These are phyloP conservation scores for Dicaeum eximium DNA, from an alignment of 2,113 vertebrate genomes.

Conservation along the genomic window DNA sequence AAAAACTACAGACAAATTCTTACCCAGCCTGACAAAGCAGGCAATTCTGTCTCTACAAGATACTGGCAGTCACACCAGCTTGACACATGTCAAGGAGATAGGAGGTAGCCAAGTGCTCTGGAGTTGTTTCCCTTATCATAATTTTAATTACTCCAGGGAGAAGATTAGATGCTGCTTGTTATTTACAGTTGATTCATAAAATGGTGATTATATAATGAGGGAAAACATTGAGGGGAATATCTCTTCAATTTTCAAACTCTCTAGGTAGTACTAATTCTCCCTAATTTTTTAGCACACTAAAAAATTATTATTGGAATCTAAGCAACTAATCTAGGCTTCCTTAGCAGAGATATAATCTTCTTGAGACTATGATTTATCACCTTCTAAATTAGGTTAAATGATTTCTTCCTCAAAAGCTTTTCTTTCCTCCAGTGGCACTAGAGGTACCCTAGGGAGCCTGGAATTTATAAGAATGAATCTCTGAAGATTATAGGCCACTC, in stretches of 20 bases:
- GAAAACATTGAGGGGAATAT: constrained; percentile 4
- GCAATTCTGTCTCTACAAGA: fast-evolving
- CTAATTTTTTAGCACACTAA: background rate
- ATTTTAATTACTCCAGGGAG: constrained; percentile 54
- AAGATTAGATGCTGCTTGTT: constrained; percentile 40
- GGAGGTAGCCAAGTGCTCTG: constrained; percentile 11
- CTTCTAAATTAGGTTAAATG: background rate
- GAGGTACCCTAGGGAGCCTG: background rate
- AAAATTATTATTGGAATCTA: background rate
- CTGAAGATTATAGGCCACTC: background rate
- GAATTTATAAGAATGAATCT: background rate
- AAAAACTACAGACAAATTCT: background rate
- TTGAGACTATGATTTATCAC: background rate
- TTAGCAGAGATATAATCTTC: background rate
- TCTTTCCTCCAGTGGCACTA: background rate
- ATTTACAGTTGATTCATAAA: constrained; percentile 51
- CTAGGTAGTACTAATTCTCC: background rate
- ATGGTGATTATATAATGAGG: constrained; percentile 40
- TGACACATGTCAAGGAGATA: background rate
- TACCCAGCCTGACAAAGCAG: background rate
- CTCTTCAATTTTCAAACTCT: constrained; percentile 6
- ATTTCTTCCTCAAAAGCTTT: background rate
- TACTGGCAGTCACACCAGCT: background rate
- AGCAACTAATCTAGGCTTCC: background rate
- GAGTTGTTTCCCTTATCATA: constrained; percentile 23